Base-by-base conservation (phyloP, 2,888 invertebrate species). In the Polia nebulosa region DNA sequence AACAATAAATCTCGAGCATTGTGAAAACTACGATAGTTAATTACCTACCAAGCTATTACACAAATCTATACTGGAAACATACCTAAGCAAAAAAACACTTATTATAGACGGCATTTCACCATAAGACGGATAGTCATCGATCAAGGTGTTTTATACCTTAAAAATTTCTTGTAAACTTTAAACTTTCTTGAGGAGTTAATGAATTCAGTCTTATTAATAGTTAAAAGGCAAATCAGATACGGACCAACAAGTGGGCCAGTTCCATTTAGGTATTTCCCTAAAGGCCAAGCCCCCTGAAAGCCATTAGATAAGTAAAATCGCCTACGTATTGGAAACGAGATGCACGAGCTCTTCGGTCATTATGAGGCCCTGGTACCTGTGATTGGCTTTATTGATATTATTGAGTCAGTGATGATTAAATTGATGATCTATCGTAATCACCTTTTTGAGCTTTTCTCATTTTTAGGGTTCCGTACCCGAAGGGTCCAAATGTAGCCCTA, bases 281-380 rank as follows among this genome's bases (percentile, higher is more conserved):
- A 27, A 55, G 80, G 44, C 80, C 22, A 47, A 49, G 13, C 44
- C 56, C 41, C 29, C 36, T 57, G 57, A 39, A 61, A 74, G 25
- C 76, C 41, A 81, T 82, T 82, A 76, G 62, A 36, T 81, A 79
- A 79, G 58, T 76, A 69, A 71, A 69, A 69, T 59, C 75, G 63
- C 70, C 65, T 56, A 59, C 55, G 63, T 70, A 70, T 68, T 45
- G 56, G 47, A 49, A 44, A 25, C 41, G 17, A 65, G 53, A 62
- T 61, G 27, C 56, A 44, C 56, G 56, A 79, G 49, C 59, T 58
- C 73, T 52, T 67, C 62, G 53, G 9, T 34, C 13, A 61, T 65
- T 79, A 63, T 84, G 82, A 7, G 0, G 29, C 36, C 76, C 84
- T 82, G 72, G 82, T 82, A 84, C 65, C 13, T 60, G 55, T 70